Base-by-base conservation (phyloP, 1,140 invertebrate genomes). In the Phocides pigmalion region DNA sequence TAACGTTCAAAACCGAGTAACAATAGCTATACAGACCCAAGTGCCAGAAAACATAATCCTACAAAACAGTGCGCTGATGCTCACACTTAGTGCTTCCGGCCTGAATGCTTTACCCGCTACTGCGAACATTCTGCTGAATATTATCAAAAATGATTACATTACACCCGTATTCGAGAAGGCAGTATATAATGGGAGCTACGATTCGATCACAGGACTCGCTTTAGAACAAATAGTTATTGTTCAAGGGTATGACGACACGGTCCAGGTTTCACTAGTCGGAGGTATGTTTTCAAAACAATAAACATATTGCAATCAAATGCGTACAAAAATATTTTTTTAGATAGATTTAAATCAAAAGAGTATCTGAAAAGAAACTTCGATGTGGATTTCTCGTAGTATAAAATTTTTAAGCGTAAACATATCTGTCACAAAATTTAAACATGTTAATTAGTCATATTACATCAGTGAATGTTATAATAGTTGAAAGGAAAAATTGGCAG, bases 61-160 rank as follows among this genome's bases (percentile, higher is more conserved):
- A 16, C 37, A 28, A 44, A 56, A 56, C 20, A 56, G n/a, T 9
- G 53, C 53, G 1, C 8, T 56, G 9, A 9, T 56, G 39, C 15
- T 56, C 8, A 16, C 20, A 15, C 53, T 56, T 14, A 28, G 19
- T 15, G 53, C 53, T 0, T 42, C 53, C 11, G 53, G 53, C 1
- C 5, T 44, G 28, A 25, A 56, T 15, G 41, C 53, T 14, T 4
- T 56, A n/a, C 15, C 20, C 3, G 20, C 53, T 28, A 16, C 11
- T 11, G 44, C 53, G 0, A 56, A 56, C 12, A 56, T 56, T 56
- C 16, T 56, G 9, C 62, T 84, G 28, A 71, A 76, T 41, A 80
- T 84, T 16, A 62, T 84, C 14, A 84, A 81, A 47, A 70, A 82
- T 15, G 81, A 84, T 37, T 62, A 54, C n/a, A 42, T 39, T 8